Conservation (phyloP, 2,888 invertebrate species). For the Agrotis segetum region DNA sequence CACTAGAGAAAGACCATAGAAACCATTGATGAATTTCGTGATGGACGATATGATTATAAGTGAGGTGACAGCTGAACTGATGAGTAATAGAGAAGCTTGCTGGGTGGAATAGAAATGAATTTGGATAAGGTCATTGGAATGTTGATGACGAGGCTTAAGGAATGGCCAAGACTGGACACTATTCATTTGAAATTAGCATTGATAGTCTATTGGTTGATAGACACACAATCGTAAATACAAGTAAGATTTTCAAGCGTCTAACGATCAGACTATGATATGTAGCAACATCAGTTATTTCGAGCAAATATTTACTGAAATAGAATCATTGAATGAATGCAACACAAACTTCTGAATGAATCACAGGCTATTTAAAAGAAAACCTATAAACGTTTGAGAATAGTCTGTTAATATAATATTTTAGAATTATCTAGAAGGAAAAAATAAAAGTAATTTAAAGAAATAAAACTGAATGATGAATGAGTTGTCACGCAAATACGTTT, state of each 20-base stretch:
- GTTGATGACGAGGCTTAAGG: neutral
- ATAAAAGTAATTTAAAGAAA: slow-evolving; percentile 1
- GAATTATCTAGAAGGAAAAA: slow-evolving; percentile 16
- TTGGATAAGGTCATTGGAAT: too few species aligned
- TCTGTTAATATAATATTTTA: neutral
- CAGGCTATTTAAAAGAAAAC: neutral
- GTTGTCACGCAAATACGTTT: slow-evolving; percentile 38
- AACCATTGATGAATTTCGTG: too few species aligned
- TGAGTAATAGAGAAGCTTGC: too few species aligned
- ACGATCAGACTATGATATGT: neutral
- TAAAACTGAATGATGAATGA: slow-evolving; percentile 42
- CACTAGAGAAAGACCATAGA: too few species aligned
- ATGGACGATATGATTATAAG: too few species aligned
- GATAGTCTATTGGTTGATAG: neutral
- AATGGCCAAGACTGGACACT: neutral
- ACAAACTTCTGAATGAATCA: slow-evolving; percentile 7
- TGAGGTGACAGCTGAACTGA: too few species aligned
- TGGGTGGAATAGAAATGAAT: too few species aligned
- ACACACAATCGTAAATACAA: neutral
- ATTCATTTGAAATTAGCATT: neutral
- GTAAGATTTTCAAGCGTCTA: neutral
- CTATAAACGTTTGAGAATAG: neutral
- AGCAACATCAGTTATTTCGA: neutral
- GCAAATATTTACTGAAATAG: slow-evolving; percentile 7
- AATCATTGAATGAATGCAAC: slow-evolving; percentile 21